Percentiles rank a stretch among this genome's conserved stretches.
These are phyloP conservation scores for Spodoptera litura DNA, from an alignment of 1,140 invertebrate genomes.

Conservation along the genomic window DNA sequence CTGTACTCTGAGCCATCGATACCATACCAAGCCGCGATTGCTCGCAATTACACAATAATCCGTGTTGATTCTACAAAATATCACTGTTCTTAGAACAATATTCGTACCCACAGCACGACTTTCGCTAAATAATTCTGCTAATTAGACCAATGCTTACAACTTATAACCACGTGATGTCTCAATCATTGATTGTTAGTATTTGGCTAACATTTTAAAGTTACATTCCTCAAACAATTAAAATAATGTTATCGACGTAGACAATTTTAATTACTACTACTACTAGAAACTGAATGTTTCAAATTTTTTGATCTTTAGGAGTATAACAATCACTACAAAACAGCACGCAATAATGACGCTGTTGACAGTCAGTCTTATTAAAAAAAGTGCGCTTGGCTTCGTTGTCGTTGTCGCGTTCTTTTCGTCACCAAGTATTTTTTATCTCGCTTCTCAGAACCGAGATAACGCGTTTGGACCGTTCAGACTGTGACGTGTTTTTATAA, in stretches of 20 bases:
- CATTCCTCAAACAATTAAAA: no score
- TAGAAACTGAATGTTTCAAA: neutral
- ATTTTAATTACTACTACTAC: no score
- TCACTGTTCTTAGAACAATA: slow-evolving; percentile 65
- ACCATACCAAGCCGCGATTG: slow-evolving; percentile 59
- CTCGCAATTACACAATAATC: slow-evolving; percentile 74
- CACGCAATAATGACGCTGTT: slow-evolving; percentile 41
- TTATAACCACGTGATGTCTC: neutral
- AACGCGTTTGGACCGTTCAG: slow-evolving; percentile 55
- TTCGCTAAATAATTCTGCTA: slow-evolving; percentile 49
- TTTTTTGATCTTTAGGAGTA: neutral
- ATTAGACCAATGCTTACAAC: neutral
- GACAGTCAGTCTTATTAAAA: slow-evolving; percentile 57
- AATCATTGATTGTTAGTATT: neutral
- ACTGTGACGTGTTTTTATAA: slow-evolving; percentile 55
- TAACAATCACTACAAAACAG: neutral
- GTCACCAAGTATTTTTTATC: slow-evolving; percentile 62
- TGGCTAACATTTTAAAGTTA: no score
- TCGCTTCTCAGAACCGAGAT: slow-evolving; percentile 71
- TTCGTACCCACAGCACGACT: slow-evolving; percentile 57
- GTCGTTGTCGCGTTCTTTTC: slow-evolving; percentile 57
- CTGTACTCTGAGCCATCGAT: slow-evolving; percentile 63
- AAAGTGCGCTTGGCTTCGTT: slow-evolving; percentile 47
- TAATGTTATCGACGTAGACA: no score
- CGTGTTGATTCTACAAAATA: slow-evolving; percentile 72